These are phyloP conservation scores for Thermophis baileyi DNA, from an alignment of 2,113 vertebrate genomes.

Conservation along the genomic window DNA sequence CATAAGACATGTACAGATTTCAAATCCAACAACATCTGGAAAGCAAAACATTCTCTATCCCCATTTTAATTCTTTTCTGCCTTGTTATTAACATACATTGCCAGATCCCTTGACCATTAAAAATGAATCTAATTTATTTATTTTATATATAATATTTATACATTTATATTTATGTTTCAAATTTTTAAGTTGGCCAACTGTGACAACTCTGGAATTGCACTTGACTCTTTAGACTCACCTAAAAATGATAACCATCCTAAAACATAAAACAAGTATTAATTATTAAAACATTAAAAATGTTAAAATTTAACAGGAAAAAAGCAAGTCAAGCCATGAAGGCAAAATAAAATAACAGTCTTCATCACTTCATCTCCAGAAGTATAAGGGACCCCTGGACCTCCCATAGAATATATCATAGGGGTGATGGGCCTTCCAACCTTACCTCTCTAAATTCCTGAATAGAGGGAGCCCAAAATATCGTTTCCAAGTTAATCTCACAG, in stretches of 20 bases:
- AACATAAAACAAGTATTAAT: background rate
- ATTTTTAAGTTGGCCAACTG: background rate
- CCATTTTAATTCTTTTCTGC: background rate
- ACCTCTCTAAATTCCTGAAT: background rate
- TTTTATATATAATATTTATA: background rate
- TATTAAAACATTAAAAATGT: background rate
- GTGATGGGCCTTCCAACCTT: background rate
- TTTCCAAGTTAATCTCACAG: background rate
- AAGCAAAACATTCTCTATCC: background rate
- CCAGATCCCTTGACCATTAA: background rate
- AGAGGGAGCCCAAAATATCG: background rate
- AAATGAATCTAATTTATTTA: background rate
- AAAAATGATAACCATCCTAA: background rate
- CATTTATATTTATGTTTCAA: background rate
- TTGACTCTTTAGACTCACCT: background rate
- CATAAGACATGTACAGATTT: background rate
- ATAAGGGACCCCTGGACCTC: background rate
- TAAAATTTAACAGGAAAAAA: background rate
- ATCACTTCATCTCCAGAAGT: background rate
- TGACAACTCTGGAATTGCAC: background rate
- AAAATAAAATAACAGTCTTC: background rate
- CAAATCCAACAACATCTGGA: background rate
- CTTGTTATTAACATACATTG: background rate
- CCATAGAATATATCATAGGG: background rate
- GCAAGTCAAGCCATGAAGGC: background rate